phyloP scores from a whole-genome alignment of 2,888 invertebrate genomes.

The Epirrhoe tristata region DNA sequence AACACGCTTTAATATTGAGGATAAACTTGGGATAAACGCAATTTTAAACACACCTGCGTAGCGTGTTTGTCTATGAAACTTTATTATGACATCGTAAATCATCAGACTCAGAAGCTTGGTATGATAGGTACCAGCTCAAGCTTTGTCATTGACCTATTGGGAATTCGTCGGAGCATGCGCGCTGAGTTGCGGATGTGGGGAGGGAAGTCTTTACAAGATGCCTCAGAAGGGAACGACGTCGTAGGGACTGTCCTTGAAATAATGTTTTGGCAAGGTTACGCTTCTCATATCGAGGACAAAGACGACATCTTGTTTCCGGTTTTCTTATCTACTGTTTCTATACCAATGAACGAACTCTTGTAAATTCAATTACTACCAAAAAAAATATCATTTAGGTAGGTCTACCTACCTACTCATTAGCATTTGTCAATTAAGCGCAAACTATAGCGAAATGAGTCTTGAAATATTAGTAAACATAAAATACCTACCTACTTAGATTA shows the following conservation, averaged over 20 bases:
- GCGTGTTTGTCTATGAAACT: slow-evolving; percentile 32
- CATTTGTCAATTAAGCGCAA: neutral
- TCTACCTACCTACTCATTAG: too few species aligned
- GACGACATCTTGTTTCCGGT: slow-evolving; percentile 10
- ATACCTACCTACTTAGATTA: slow-evolving; percentile 10
- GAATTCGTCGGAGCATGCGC: slow-evolving; percentile 60
- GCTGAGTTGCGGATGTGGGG: slow-evolving; percentile 47
- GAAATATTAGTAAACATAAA: slow-evolving; percentile 8
- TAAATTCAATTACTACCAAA: neutral
- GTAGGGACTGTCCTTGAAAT: slow-evolving; percentile 67
- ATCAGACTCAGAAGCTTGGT: slow-evolving; percentile 53
- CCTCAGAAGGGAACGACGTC: slow-evolving; percentile 57
- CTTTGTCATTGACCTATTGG: slow-evolving; percentile 54
- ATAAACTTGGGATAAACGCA: slow-evolving; percentile 67
- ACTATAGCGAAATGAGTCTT: neutral
- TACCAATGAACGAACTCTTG: neutral
- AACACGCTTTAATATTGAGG: slow-evolving; percentile 61
- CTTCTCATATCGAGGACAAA: slow-evolving; percentile 35
- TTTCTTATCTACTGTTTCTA: slow-evolving; percentile 6
- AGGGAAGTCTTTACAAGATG: slow-evolving; percentile 54
- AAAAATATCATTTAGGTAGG: too few species aligned
- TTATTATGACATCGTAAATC: slow-evolving; percentile 55
- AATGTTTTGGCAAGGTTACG: slow-evolving; percentile 67
- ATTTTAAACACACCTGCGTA: slow-evolving; percentile 41
- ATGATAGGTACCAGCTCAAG: too few species aligned